phyloP scores from a whole-genome alignment of 2,888 invertebrate species.

The Hemistola chrysoprasaria region DNA sequence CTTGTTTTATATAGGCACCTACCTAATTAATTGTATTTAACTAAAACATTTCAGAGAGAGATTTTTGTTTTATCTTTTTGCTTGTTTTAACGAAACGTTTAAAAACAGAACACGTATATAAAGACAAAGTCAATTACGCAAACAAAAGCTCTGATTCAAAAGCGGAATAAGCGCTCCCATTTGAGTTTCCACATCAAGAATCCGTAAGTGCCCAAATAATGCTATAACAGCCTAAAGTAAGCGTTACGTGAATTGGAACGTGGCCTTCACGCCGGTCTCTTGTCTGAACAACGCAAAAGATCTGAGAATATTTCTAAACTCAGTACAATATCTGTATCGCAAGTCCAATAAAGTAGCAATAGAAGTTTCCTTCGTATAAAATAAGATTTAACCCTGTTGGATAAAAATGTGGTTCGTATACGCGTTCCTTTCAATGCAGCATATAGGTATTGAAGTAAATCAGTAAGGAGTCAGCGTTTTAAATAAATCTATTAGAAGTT shows the following conservation, averaged over 20 bases:
- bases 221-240: constrained; percentile 7
- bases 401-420: constrained; percentile 46
- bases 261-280: constrained; percentile 9
- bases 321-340: constrained; percentile 25
- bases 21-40: too few species aligned
- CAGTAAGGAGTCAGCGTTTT: constrained; percentile 1
- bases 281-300: constrained; percentile 7
- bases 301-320: constrained; percentile 19
- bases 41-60: too few species aligned
- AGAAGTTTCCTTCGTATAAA: constrained; percentile 43
- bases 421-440: constrained; percentile 6
- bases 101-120: too few species aligned
- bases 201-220: not conserved
- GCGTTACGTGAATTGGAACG: constrained; percentile 17
- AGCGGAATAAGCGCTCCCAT: too few species aligned
- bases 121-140: too few species aligned
- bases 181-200: too few species aligned
- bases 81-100: too few species aligned
- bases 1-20: too few species aligned
- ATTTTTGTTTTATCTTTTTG: too few species aligned
- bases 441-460: constrained; percentile 6
- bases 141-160: too few species aligned
- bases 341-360: constrained; percentile 30
- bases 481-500: too few species aligned
- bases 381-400: constrained; percentile 38